A percentile compares a stretch with the other conserved stretches of the same genome.
These are phyloP conservation scores for Melanogrammus aeglefinus DNA, from an alignment of 2,797 vertebrate genomes.

Conservation along the genomic window DNA sequence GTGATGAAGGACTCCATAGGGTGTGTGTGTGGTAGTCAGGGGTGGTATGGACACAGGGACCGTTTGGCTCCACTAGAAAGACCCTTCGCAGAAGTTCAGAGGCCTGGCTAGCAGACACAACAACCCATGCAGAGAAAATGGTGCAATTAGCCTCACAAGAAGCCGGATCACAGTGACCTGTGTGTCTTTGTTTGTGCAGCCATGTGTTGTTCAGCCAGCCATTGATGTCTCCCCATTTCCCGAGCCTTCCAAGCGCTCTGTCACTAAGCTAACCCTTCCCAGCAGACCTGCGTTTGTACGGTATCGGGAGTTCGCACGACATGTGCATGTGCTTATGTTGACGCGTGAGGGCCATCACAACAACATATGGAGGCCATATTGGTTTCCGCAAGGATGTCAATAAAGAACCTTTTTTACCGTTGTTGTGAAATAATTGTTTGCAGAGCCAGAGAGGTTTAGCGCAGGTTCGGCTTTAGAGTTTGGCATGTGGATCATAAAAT, in stretches of 20 bases:
- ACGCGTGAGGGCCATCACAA: conserved; percentile 31
- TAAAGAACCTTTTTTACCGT: conserved; percentile 35
- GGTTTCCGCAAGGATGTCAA: conserved; percentile 50
- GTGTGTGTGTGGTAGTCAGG: neutral
- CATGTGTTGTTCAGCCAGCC: conserved; percentile 45
- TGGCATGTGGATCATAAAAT: neutral
- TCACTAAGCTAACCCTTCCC: conserved; percentile 30
- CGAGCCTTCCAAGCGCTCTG: conserved; percentile 28
- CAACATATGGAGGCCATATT: conserved; percentile 64
- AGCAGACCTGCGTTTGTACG: conserved; percentile 4
- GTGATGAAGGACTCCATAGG: neutral
- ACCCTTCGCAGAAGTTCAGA: neutral
- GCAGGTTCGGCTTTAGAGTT: neutral
- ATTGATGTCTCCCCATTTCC: conserved; percentile 30
- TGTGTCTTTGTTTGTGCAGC: conserved; percentile 39
- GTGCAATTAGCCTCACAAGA: conserved; percentile 22
- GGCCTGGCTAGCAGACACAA: neutral
- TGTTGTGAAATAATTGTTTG: conserved; percentile 12
- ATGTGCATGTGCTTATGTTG: conserved; percentile 58
- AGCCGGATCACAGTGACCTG: conserved; percentile 50
- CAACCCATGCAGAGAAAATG: neutral
- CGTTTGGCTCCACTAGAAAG: neutral
- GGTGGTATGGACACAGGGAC: too few species aligned
- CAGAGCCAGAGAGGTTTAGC: neutral
- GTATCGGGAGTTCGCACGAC: conserved; percentile 26